These are phyloP conservation scores for Cenopis cana DNA, from an alignment of 2,888 invertebrate species.

Conservation along the genomic window DNA sequence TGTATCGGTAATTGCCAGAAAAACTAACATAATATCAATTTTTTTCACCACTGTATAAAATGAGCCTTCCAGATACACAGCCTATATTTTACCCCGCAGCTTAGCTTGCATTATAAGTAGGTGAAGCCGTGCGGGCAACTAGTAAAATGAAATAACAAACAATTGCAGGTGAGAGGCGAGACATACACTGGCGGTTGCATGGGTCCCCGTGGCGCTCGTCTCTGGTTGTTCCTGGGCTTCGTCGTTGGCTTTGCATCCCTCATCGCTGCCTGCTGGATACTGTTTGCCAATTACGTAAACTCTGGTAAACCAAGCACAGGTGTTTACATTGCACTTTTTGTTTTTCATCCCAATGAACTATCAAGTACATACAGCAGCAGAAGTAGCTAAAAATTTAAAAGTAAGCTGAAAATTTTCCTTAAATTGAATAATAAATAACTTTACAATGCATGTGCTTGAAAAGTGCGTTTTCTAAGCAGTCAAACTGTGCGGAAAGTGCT, in stretches of 20 bases:
- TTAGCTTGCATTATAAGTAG: too few species aligned
- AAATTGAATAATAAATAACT: too few species aligned
- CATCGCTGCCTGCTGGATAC: constrained; percentile 98
- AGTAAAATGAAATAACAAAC: background rate
- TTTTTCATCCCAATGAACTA: background rate
- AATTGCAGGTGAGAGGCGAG: constrained; percentile 89
- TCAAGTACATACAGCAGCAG: too few species aligned
- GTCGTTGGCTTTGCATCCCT: constrained; percentile 98
- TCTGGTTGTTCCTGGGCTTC: constrained; percentile 98
- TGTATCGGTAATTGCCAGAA: constrained; percentile 7
- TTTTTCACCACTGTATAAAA: too few species aligned
- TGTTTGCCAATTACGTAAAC: constrained; percentile 94
- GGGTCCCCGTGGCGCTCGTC: constrained; percentile 94
- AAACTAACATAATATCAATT: background rate
- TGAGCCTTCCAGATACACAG: too few species aligned
- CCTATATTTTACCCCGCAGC: too few species aligned
- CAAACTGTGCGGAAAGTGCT: too few species aligned
- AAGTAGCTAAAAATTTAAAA: too few species aligned
- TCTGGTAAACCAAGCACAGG: constrained; percentile 76
- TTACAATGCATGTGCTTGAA: too few species aligned
- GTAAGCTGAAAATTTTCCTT: too few species aligned
- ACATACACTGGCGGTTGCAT: constrained; percentile 93
- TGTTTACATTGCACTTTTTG: constrained; percentile 23
- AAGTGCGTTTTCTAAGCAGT: too few species aligned
- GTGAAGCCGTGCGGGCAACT: too few species aligned